Conservation (phyloP, 2,888 invertebrate species). For the Sinohyriopsis cumingii region DNA sequence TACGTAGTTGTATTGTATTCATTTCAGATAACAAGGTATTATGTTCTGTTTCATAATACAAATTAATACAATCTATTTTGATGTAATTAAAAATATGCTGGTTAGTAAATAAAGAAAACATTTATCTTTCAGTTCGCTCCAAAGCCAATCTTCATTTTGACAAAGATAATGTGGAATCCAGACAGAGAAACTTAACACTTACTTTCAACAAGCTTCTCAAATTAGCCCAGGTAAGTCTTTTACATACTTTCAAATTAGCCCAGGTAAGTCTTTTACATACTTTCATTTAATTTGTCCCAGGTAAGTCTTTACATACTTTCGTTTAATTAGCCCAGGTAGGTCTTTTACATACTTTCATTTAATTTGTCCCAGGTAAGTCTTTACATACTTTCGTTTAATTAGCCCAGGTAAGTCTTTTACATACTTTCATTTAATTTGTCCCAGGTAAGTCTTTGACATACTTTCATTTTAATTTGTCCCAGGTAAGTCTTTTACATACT, state of each 20-base stretch:
- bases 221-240: slow-evolving; percentile 77
- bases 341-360: not conserved
- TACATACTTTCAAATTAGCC: slow-evolving; percentile 76
- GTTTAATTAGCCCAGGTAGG: not conserved
- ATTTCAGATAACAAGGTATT: too few relatives aligned
- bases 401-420: too few relatives aligned
- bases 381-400: not conserved
- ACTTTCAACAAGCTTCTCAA: slow-evolving; percentile 87
- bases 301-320: not conserved
- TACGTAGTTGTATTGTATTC: too few relatives aligned
- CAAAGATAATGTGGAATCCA: slow-evolving; percentile 85
- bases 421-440: not conserved
- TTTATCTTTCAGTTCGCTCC: slow-evolving; percentile 63
- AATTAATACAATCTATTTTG: too few relatives aligned
- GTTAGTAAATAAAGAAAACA: too few relatives aligned
- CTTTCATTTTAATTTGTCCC: too few relatives aligned
- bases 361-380: not conserved
- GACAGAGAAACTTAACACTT: slow-evolving; percentile 85
- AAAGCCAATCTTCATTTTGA: slow-evolving; percentile 75
- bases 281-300: not conserved
- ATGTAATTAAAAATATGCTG: too few relatives aligned
- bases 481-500: slow-evolving; percentile 65
- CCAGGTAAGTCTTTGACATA: too few relatives aligned
- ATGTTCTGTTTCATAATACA: too few relatives aligned
- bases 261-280: slow-evolving; percentile 40